Evolutionary conservation across 2,113 vertebrate genomes (phyloP).

Genomic region (Megatriorchis doriae): DNA sequence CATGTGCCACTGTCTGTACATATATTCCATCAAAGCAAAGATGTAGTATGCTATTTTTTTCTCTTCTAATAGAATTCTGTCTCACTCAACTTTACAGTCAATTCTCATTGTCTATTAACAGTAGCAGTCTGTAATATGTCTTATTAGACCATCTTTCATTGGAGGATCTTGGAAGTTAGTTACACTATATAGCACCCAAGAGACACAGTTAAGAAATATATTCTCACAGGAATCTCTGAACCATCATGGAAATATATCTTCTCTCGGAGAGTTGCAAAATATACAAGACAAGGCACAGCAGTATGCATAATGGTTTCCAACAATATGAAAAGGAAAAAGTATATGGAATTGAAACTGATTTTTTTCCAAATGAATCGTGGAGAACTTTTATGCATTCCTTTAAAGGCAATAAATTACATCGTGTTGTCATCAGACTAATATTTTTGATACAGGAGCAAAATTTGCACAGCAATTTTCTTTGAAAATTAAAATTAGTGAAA

Average conservation of each 20-base stretch:
- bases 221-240: not conserved
- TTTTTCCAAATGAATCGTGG: not conserved
- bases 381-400: not conserved
- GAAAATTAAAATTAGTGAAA: not conserved
- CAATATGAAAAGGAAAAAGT: not conserved
- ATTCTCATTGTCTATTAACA: not conserved
- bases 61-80: not conserved
- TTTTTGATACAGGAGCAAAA: not conserved
- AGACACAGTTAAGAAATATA: not conserved
- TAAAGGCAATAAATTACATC: not conserved
- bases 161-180: not conserved
- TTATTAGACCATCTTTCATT: not conserved
- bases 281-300: not conserved
- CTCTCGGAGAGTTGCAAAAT: not conserved
- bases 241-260: not conserved
- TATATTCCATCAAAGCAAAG: not conserved
- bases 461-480: not conserved
- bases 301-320: not conserved
- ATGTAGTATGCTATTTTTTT: not conserved
- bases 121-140: not conserved
- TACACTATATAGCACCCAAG: not conserved
- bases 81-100: not conserved
- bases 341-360: not conserved
- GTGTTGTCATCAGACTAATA: not conserved
- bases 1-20: not conserved